Base-by-base conservation (phyloP, 2,113 vertebrate species). In the Galemys pyrenaicus region DNA sequence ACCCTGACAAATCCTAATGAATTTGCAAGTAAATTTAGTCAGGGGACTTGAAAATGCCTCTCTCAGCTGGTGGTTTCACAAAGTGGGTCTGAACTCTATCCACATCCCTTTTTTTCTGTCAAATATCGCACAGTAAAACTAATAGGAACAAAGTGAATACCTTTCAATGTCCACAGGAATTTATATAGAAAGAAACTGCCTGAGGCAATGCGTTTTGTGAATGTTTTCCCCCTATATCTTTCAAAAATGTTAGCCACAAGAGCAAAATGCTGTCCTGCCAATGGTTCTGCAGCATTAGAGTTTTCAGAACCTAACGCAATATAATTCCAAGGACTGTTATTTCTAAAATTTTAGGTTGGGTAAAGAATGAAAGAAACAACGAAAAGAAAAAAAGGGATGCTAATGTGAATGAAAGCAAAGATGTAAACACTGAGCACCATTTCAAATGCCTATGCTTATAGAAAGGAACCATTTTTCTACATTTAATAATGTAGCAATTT, bases 251-350 rank as follows among this genome's bases (percentile, higher is more conserved):
- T 90, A 73, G 67, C 46, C 67, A 85, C 90, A 77, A n/a, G 88
- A 92, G 81, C 93, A 84, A 94, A 92, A 88, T 46, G n/a, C 9
- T 92, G 67, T 75, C 88, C 73, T 95, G 95, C 92, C 94, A 73
- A 95, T 74, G 75, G 39, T 24, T 84, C 19, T 44, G 28, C 77
- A 87, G 24, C 60, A 84, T 94, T 87, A 78, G 22, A 62, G 92
- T 90, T 84, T 60, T 71, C 46, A 51, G 20, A 81, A 30, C 6
- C 13, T 92, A 92, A 68, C 32, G 4, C 3, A 13, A 7, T 41
- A 84, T 83, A 58, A 28, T 30, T 94, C 16, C 44, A 37, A 67
- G 26, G 73, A 3, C 6, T 87, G 16, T 68, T 94, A 82, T 86
- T 86, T 70, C 9, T 70, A 83, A 71, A 92, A 70, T 54, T 35